phyloP scores from a whole-genome alignment of 2,113 vertebrate species.

The Corythornis vintsioides region DNA sequence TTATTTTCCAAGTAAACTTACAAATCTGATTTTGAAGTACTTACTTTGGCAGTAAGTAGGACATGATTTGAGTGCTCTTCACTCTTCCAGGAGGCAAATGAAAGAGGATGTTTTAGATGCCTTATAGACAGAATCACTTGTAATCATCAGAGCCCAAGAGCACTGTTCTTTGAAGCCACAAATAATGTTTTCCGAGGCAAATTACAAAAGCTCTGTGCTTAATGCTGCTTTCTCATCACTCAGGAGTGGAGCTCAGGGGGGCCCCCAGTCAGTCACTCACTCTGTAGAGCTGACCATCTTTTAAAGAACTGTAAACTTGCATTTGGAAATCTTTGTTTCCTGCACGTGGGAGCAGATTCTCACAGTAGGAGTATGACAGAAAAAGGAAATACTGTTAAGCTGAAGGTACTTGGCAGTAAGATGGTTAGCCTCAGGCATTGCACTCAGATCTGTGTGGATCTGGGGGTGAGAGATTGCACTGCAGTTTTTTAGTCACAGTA shows the following conservation, averaged over 20 bases:
- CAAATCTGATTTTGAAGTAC: not conserved
- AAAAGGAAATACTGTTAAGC: not conserved
- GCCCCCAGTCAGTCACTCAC: not conserved
- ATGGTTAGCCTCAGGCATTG: not conserved
- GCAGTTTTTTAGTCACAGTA: not conserved
- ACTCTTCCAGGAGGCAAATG: not conserved
- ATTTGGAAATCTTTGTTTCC: not conserved
- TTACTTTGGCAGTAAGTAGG: not conserved
- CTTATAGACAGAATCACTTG: not conserved
- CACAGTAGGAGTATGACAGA: not conserved
- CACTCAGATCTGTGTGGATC: not conserved
- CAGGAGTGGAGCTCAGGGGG: not conserved
- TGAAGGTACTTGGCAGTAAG: not conserved
- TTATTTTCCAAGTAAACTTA: not conserved
- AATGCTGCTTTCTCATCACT: not conserved
- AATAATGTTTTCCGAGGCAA: not conserved
- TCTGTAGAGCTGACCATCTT: not conserved
- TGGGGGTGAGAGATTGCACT: not conserved
- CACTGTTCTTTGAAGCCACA: not conserved
- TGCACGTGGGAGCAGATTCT: not conserved
- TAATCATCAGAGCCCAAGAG: not conserved
- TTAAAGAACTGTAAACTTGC: not conserved
- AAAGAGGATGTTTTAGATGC: not conserved
- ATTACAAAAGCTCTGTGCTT: constrained; percentile 25
- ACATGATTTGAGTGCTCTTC: not conserved